phyloP scores from a whole-genome alignment of 1,140 invertebrate species.

The Andrena cerasifolii region DNA sequence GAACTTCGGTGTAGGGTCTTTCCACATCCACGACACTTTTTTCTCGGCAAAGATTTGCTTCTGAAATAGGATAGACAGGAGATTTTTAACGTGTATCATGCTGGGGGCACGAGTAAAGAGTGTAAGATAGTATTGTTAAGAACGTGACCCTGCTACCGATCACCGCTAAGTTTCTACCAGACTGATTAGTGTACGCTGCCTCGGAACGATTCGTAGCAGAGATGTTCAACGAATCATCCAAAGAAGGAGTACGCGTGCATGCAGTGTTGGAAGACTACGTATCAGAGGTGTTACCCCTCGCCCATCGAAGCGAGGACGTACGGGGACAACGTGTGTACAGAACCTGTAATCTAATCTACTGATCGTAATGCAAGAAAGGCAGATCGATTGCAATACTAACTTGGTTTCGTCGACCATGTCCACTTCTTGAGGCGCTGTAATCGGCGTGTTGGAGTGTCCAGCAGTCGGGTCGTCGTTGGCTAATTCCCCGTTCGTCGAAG shows the following conservation, averaged over 20 bases:
- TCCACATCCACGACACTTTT: slow-evolving; percentile 68
- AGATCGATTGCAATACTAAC: slow-evolving; percentile 85
- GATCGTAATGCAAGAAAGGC: neutral
- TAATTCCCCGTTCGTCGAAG: slow-evolving; percentile 97
- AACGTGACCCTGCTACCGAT: neutral
- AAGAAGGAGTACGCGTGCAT: slow-evolving; percentile 18
- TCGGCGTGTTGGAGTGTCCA: slow-evolving; percentile 97
- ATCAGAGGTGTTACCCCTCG: neutral
- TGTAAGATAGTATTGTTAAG: neutral
- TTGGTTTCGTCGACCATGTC: slow-evolving; percentile 96
- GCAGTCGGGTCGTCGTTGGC: slow-evolving; percentile 97
- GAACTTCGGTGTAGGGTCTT: slow-evolving; percentile 47
- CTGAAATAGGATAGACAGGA: slow-evolving; percentile 60
- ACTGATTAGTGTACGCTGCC: slow-evolving; percentile 14
- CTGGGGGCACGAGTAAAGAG: neutral
- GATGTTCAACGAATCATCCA: neutral
- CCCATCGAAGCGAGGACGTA: slow-evolving; percentile 8
- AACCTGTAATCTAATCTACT: neutral
- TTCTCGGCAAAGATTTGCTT: slow-evolving; percentile 36
- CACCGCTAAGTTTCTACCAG: neutral
- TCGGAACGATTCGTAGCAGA: neutral
- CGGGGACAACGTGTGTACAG: neutral
- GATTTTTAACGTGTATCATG: slow-evolving; percentile 38
- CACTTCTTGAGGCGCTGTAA: slow-evolving; percentile 95
- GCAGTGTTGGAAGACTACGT: slow-evolving; percentile 13